Evolutionary conservation across 2,113 vertebrate species (phyloP), one percentile per base, ranked within the genome.

Genomic region (Neogobius melanostomus): DNA sequence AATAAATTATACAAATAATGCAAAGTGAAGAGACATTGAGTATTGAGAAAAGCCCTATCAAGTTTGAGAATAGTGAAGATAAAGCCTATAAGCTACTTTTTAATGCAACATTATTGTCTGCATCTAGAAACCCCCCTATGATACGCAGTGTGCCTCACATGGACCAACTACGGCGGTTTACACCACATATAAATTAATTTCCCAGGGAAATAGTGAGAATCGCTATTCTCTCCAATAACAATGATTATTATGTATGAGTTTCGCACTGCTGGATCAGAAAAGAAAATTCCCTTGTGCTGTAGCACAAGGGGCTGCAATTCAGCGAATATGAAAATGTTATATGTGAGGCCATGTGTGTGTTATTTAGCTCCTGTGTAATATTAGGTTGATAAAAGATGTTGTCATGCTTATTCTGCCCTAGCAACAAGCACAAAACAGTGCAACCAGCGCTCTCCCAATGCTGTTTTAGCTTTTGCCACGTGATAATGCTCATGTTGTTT

Each of bases 181-280:
- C 81, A 71, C 72, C 68, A 73, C 66, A 76, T 65, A 82, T 74
- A 69, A 81, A 78, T 81, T 64, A 76, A 80, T 76, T 59, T 88
- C 86, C 83, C 73, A 80, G 79, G 2, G 11, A 80, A 81, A 82
- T 70, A 84, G 80, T 70, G 63, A 70, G 53, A 79, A 75, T 46
- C 63, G 65, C 75, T 71, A 81, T 76, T 57, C 76, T 69, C 75
- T 64, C 66, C 74, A 79, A 76, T 73, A 74, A 80, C 73, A 67
- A 73, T 69, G 64, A 85, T 79, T 80, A 77, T 79, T 78, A 83
- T 86, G 69, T 74, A 83, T 78, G 72, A 66, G 17, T 46, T 17
- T 47, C 51, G 10, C 50, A 52, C 68, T 74, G 70, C 75, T 84
- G 54, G 75, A 57, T 77, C 56, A 47, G 49, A 1, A 7, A 15